phyloP scores from a whole-genome alignment of 2,113 vertebrate species.

The Picathartes gymnocephalus region DNA sequence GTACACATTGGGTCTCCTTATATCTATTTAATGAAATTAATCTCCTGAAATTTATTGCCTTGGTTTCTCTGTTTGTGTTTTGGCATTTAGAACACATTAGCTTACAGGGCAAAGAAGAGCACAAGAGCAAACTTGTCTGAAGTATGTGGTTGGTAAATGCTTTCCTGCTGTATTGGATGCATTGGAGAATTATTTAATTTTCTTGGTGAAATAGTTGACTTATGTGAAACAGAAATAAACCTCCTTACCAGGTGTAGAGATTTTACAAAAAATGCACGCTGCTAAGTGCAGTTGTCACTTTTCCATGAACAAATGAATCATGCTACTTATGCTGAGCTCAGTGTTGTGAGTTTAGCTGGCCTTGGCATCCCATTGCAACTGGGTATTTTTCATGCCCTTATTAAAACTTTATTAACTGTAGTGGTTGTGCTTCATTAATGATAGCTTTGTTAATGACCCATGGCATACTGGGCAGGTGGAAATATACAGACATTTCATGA shows the following conservation, averaged over 20 bases:
- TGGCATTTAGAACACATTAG: neutral
- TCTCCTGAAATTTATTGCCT: neutral
- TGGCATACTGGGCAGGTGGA: neutral
- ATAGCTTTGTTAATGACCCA: neutral
- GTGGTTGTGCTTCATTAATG: neutral
- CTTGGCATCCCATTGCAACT: neutral
- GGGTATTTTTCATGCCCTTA: neutral
- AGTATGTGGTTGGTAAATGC: neutral
- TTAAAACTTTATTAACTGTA: neutral
- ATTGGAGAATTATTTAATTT: neutral
- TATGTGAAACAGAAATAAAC: neutral
- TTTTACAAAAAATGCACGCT: neutral
- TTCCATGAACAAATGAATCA: neutral
- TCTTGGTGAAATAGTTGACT: neutral
- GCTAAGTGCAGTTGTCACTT: neutral
- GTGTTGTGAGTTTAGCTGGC: neutral
- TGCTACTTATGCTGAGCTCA: neutral
- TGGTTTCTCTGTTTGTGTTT: constrained; percentile 3
- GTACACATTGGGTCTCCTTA: neutral
- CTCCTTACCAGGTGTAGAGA: neutral
- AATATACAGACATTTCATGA: neutral
- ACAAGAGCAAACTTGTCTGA: constrained; percentile 2
- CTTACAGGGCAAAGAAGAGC: neutral
- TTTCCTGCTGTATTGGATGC: neutral
- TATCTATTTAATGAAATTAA: neutral